Percentiles rank a stretch among this genome's conserved stretches.
These are phyloP conservation scores for Spinus pinus DNA, from an alignment of 2,797 vertebrate species.

Conservation along the genomic window DNA sequence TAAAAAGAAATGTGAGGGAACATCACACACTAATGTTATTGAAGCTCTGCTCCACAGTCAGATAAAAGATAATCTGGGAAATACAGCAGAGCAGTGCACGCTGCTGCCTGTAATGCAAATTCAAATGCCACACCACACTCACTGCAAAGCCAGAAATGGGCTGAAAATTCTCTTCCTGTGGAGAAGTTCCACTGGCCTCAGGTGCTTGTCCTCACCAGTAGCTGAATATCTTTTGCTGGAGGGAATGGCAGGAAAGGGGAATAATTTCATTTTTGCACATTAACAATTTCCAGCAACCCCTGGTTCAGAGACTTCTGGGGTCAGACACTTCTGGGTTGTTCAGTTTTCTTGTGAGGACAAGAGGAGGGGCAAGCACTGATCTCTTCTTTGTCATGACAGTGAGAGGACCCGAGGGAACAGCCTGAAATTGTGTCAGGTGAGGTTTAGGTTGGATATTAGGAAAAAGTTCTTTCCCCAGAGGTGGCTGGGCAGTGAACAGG, in stretches of 20 bases:
- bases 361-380: not conserved
- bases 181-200: not conserved
- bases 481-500: not conserved
- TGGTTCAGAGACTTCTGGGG: not conserved
- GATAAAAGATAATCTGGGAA: not conserved
- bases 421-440: not conserved
- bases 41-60: not conserved
- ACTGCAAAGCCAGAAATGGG: not conserved
- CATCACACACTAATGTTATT: not conserved
- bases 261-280: not conserved
- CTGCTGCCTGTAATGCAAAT: not conserved
- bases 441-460: not conserved
- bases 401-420: not conserved
- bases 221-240: not conserved
- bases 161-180: not conserved
- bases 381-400: not conserved
- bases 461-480: not conserved
- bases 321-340: not conserved
- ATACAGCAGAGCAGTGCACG: rapidly evolving
- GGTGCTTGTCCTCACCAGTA: not conserved
- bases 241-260: not conserved
- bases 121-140: not conserved
- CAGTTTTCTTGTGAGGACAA: not conserved
- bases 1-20: not conserved
- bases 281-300: not conserved